phyloP scores from a whole-genome alignment of 2,113 vertebrate genomes.

The Hypanus sabinus region DNA sequence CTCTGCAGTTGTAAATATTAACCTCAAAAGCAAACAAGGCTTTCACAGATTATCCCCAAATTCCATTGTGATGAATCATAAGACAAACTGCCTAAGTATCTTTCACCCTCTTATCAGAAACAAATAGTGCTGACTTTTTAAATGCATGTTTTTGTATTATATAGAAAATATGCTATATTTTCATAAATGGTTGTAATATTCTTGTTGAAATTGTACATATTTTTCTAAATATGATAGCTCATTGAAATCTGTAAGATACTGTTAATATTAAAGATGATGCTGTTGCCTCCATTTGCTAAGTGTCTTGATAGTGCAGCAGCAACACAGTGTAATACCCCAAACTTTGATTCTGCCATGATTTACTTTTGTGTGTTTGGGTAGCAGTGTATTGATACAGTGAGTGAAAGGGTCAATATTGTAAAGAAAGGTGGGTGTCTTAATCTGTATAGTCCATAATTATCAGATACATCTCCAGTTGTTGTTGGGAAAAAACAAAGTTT shows the following conservation, averaged over 20 bases:
- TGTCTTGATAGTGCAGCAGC: not conserved
- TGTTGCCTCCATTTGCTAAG: slow-evolving; percentile 11
- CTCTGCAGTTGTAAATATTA: not conserved
- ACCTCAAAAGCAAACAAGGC: not conserved
- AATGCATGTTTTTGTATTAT: slow-evolving; percentile 38
- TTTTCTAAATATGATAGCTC: slow-evolving; percentile 34
- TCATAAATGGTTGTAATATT: slow-evolving; percentile 38
- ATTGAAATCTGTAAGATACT: slow-evolving; percentile 16
- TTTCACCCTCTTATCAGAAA: slow-evolving; percentile 17
- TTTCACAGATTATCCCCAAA: not conserved
- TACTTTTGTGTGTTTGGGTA: not conserved
- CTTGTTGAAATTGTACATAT: slow-evolving; percentile 38
- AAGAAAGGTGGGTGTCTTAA: not conserved
- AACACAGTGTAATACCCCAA: not conserved
- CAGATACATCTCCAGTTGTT: too few relatives aligned
- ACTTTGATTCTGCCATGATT: not conserved
- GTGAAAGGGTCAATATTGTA: not conserved
- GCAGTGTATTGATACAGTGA: too few relatives aligned
- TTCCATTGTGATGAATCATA: not conserved
- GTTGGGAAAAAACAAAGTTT: not conserved
- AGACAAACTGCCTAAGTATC: not conserved
- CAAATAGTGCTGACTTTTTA: slow-evolving; percentile 26
- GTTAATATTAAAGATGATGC: slow-evolving; percentile 36
- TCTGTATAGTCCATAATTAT: not conserved
- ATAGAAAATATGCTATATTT: slow-evolving; percentile 38